Conservation (phyloP, 2,797 vertebrate genomes). For the Mus spretus region DNA sequence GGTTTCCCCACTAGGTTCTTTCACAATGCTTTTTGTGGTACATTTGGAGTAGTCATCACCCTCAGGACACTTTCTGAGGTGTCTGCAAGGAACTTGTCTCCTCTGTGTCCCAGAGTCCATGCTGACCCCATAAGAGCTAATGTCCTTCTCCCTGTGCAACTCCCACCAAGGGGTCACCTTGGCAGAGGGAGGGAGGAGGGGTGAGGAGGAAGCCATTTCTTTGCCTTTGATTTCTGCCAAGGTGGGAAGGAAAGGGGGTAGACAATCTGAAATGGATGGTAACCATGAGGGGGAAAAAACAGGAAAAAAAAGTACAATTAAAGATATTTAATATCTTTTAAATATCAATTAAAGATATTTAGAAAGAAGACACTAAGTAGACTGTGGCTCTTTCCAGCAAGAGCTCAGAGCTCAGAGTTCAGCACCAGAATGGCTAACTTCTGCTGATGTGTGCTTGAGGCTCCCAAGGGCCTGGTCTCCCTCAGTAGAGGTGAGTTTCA, state of each 20-base stretch:
- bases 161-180: background rate
- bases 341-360: no score
- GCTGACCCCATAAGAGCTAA: background rate
- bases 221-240: background rate
- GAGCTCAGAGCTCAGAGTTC: background rate
- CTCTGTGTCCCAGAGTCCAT: background rate
- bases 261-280: background rate
- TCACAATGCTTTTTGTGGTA: no score
- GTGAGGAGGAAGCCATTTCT: background rate
- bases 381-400: background rate
- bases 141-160: background rate
- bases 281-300: background rate
- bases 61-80: background rate
- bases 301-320: background rate
- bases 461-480: fast-evolving
- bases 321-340: no score
- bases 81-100: background rate
- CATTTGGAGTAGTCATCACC: background rate
- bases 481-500: no score
- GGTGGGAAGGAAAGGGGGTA: background rate
- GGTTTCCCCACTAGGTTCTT: no score
- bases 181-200: no score
- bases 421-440: background rate
- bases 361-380: background rate
- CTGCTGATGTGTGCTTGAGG: fast-evolving